A percentile compares a stretch with the other conserved stretches of the same genome.
Evolutionary conservation across 2,888 invertebrate species (phyloP).

Genomic region (Steinernema hermaphroditum): DNA sequence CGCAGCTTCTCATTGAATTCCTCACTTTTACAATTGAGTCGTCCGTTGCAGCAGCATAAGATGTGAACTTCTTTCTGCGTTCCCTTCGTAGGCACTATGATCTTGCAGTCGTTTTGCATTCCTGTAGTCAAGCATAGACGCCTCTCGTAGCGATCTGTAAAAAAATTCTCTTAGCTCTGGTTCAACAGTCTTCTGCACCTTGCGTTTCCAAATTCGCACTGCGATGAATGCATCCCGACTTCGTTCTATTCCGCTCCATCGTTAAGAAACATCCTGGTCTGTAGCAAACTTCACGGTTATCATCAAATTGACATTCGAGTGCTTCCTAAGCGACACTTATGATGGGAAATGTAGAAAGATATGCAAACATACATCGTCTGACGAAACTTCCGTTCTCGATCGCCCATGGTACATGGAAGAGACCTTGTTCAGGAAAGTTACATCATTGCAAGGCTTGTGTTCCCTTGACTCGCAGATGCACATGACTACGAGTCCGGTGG

Average conservation of each 20-base stretch:
- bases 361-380: neutral
- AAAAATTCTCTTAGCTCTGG: too few relatives aligned
- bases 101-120: too few relatives aligned
- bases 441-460: neutral
- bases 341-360: neutral
- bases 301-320: neutral
- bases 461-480: constrained; percentile 1
- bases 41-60: too few relatives aligned
- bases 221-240: too few relatives aligned
- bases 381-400: neutral
- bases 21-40: too few relatives aligned
- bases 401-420: neutral
- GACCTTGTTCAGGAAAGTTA: neutral
- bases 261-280: neutral
- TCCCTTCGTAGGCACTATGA: too few relatives aligned
- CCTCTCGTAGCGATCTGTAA: too few relatives aligned
- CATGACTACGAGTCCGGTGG: neutral
- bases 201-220: too few relatives aligned
- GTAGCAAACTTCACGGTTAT: neutral
- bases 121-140: too few relatives aligned
- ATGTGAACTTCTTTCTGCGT: too few relatives aligned
- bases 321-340: neutral
- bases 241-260: neutral
- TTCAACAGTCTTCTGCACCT: too few relatives aligned
- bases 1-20: too few relatives aligned